Conservation (phyloP, 2,113 vertebrate genomes). For the Sturnira hondurensis region DNA sequence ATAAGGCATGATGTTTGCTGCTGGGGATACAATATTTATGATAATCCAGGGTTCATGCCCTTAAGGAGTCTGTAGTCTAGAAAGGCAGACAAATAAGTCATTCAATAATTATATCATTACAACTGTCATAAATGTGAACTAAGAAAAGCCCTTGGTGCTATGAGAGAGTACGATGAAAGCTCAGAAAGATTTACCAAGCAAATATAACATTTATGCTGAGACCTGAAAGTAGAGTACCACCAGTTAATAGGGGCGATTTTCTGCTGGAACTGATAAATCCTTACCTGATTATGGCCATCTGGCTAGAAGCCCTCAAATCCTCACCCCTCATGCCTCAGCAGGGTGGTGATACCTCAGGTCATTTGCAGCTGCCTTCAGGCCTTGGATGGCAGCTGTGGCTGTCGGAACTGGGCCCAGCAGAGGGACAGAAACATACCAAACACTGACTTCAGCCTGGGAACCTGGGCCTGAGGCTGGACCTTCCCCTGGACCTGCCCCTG, state of each 20-base stretch:
- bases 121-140: background rate
- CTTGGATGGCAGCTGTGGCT: background rate
- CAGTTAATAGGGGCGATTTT: background rate
- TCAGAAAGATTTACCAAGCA: background rate
- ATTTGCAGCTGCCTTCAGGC: background rate
- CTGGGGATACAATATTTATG: background rate
- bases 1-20: background rate
- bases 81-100: background rate
- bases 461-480: background rate
- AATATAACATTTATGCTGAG: background rate
- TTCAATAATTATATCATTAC: background rate
- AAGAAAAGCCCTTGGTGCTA: background rate
- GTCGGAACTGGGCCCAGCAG: background rate
- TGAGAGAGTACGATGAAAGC: background rate
- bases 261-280: background rate
- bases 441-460: background rate
- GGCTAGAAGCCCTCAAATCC: background rate
- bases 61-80: background rate
- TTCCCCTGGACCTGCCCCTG: background rate
- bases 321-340: background rate
- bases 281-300: background rate
- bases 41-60: background rate
- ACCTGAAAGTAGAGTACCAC: background rate
- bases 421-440: background rate
- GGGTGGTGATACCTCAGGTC: background rate